Evolutionary conservation across 2,113 vertebrate species (phyloP), one percentile per base, ranked within the genome.

Genomic region (Bucco capensis): DNA sequence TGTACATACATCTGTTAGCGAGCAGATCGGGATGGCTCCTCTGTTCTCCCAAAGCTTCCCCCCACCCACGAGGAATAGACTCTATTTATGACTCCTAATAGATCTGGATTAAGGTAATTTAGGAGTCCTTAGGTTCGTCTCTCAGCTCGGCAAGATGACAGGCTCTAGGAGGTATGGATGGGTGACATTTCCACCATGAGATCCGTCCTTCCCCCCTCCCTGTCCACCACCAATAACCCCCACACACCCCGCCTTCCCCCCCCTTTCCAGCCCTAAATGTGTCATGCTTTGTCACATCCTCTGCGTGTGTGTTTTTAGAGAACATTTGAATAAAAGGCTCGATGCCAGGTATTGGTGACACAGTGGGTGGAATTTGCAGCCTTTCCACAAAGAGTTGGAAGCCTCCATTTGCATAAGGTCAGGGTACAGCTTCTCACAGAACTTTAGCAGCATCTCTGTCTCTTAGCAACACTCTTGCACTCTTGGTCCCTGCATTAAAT

Each of bases 401-500:
- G 97, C 98, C 97, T 97, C 97, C 95, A 99, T 99, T 99, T 99
- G 98, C 98, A 99, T 99, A 99, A 99, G 98, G 99, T 99, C 98
- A 98, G 98, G 98, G 97, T 98, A 97, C 96, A 97, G 98, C 98
- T 98, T 98, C 98, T 98, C 98, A 98, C 98, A 98, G 98, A 99
- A 99, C 98, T 99, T 99, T 97, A 98, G 97, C 98, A 98, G 98
- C 98, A 98, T 99, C 98, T 97, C 98, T 95, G 99, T 99, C 98
- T 98, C 99, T 98, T 99, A 99, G 99, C 99, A 99, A 99, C 99
- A 98, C 98, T 97, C 98, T 96, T 98, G 98, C 98, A 97, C 98
- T 98, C 97, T 98, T 98, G 98, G 98, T 98, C 98, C 96, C 97
- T 97, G 98, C 97, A 97, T 98, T 98, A 98, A 98, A 98, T 98